Evolutionary conservation across 2,113 vertebrate genomes (phyloP).

Genomic region (Syrmaticus mikado): DNA sequence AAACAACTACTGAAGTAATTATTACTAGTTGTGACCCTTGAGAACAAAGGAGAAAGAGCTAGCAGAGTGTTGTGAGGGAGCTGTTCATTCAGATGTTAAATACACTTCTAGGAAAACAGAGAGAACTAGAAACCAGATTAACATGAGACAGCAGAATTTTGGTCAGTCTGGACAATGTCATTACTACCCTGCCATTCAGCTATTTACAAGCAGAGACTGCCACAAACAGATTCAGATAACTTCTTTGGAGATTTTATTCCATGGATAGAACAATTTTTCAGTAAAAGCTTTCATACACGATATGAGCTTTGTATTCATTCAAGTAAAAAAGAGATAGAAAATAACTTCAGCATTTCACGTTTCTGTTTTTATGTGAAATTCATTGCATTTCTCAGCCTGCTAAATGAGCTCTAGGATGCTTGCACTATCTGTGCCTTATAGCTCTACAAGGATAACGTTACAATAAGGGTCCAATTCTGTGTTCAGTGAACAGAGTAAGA

Average conservation of each 20-base stretch:
- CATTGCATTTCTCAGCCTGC: background rate
- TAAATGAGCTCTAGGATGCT: background rate
- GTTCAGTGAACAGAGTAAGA: background rate
- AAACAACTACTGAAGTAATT: constrained; percentile 35
- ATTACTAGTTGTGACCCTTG: constrained; percentile 38
- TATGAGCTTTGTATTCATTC: background rate
- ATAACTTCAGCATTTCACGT: background rate
- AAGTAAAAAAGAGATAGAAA: background rate
- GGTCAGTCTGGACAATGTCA: background rate
- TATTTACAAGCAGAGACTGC: background rate
- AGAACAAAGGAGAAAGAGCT: background rate
- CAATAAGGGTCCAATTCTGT: background rate
- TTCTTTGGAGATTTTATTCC: background rate
- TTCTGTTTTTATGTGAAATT: constrained; percentile 33
- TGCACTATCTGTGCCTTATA: background rate
- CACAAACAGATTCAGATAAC: background rate
- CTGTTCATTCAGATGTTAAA: constrained; percentile 21
- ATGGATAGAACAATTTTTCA: background rate
- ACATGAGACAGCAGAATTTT: constrained; percentile 3
- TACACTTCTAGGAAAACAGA: background rate
- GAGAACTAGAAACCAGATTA: background rate
- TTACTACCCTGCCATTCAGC: background rate
- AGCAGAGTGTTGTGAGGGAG: background rate
- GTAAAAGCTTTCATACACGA: background rate
- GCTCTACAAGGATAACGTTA: background rate